Evolutionary conservation across 2,888 invertebrate genomes (phyloP), one percentile per base, ranked within the genome.

Genomic region (Myopa tessellatipennis): DNA sequence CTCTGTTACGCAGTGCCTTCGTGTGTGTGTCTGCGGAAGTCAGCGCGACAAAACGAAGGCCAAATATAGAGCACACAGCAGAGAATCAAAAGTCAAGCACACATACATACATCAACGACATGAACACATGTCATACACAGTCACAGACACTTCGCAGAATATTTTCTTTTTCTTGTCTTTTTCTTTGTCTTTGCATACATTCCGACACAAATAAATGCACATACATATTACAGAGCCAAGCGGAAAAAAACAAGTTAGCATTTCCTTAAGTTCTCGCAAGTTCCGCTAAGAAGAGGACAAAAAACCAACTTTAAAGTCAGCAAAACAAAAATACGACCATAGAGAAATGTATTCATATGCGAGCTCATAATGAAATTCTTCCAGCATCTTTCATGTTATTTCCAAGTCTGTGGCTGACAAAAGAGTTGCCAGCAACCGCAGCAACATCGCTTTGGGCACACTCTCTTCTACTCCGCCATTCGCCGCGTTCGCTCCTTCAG

Each of bases 101-200:
- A 60, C n/a, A 38, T 16, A 12, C 26, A 36, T 14, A 45, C 18
- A 40, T n/a, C 67, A 52, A 67, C 58, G 38, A 38, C 26, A 18
- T 10, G 36, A 74, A 26, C 26, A 67, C 45, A 67, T 74, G 74
- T 74, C 74, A 65, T 55, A n/a, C 58, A 55, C 74, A 74, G 36
- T 61, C 73, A 73, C n/a, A 61, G 61, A 45, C 60, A 34, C 55
- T 72, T 60, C 38, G 40, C 45, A 8, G 45, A 45, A 45, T 45
- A 1, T 26, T 26, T 26, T 26, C 45, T 45, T 45, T 3, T 45
- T 1, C 45, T 45, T 45, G 7, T 45, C 10, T 8, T 10, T 8
- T 45, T 45, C 45, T 10, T 45, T 6, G 7, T 45, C 45, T 10
- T 8, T 10, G 3, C 45, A 45, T n/a, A n/a, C n/a, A n/a, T n/a